A percentile compares a stretch with the other conserved stretches of the same genome.
phyloP scores from a whole-genome alignment of 2,888 invertebrate genomes.

The Xestia xanthographa region DNA sequence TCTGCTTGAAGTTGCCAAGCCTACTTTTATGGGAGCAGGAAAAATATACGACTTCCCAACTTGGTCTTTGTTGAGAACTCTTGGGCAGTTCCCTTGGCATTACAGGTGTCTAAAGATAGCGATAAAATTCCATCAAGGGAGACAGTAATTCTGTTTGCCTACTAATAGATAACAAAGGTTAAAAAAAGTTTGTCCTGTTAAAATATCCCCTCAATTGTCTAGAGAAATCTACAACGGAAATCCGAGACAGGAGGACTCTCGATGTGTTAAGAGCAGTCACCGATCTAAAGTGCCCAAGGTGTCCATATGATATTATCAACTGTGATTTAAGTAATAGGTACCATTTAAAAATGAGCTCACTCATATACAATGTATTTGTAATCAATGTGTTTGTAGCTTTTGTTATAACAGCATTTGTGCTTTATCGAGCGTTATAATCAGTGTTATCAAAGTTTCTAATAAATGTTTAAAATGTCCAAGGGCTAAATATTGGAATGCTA shows the following conservation, averaged over 20 bases:
- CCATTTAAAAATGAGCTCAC: constrained; percentile 11
- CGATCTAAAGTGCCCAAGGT: constrained; percentile 2
- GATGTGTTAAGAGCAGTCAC: neutral
- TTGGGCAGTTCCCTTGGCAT: neutral
- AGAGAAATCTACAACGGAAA: neutral
- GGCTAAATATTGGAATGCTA: constrained; percentile 55
- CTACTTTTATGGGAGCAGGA: neutral
- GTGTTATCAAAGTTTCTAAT: constrained; percentile 41
- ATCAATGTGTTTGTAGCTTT: constrained; percentile 18
- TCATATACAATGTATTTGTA: neutral
- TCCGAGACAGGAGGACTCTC: neutral
- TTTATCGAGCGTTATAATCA: constrained; percentile 49
- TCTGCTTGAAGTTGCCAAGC: neutral
- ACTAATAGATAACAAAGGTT: neutral
- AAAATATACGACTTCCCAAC: neutral
- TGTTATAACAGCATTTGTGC: constrained; percentile 15
- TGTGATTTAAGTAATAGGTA: neutral
- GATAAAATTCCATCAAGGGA: neutral
- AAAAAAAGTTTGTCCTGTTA: neutral
- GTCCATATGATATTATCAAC: constrained; percentile 10
- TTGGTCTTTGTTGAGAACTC: neutral
- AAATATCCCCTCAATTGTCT: neutral
- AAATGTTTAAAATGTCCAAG: constrained; percentile 48
- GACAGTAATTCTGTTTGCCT: neutral
- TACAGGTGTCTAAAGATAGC: neutral